Evolutionary conservation across 2,113 vertebrate species (phyloP).

Genomic region (Burhinus bistriatus): DNA sequence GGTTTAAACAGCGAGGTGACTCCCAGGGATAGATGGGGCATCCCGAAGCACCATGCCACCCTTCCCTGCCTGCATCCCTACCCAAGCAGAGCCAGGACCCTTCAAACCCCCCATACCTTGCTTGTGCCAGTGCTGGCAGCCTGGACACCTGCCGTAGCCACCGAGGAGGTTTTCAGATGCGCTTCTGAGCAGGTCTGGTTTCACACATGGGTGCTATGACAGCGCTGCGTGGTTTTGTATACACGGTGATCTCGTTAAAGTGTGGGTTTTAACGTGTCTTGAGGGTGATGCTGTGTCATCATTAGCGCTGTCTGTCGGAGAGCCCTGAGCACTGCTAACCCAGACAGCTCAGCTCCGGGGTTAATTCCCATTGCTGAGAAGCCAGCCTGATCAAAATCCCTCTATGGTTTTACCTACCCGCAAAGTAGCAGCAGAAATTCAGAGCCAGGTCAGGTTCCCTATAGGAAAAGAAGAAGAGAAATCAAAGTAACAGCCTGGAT

Average conservation of each 20-base stretch:
- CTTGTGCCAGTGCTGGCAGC: background rate
- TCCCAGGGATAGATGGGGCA: background rate
- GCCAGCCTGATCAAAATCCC: background rate
- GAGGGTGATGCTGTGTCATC: background rate
- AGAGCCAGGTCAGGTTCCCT: background rate
- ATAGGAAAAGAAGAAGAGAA: background rate
- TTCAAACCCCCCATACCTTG: background rate
- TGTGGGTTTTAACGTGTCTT: background rate
- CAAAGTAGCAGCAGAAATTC: background rate
- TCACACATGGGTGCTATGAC: background rate
- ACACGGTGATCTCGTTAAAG: fast-evolving
- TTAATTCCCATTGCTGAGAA: background rate
- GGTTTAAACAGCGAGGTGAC: background rate
- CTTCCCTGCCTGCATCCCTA: background rate
- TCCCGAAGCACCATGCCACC: background rate
- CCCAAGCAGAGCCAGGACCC: background rate
- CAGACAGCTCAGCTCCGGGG: background rate
- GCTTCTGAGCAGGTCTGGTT: background rate
- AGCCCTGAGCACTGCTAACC: background rate
- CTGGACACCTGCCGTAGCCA: background rate
- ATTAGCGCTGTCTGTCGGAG: background rate
- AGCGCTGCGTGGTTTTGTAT: background rate
- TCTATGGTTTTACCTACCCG: background rate
- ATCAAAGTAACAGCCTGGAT: background rate
- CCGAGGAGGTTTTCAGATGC: fast-evolving